phyloP scores from a whole-genome alignment of 2,888 invertebrate species.

The Arge pagana region DNA sequence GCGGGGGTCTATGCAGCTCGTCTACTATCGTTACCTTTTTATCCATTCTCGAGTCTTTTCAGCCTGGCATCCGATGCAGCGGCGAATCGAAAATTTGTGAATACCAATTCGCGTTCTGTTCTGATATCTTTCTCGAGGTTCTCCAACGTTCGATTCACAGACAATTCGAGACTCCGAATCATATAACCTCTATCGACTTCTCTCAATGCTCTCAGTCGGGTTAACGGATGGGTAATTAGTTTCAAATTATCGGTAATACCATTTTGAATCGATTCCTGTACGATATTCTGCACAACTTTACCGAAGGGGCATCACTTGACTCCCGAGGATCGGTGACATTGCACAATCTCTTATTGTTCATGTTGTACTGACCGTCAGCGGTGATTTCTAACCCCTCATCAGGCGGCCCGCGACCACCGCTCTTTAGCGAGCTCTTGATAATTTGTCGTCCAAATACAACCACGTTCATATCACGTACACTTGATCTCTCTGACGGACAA shows the following conservation, averaged over 20 bases:
- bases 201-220: not conserved
- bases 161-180: conserved; percentile 2
- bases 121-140: not conserved
- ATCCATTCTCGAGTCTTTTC: not conserved
- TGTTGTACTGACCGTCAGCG: not conserved
- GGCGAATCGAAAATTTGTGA: not conserved
- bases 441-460: not conserved
- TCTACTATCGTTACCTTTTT: not conserved
- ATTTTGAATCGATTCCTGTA: not conserved
- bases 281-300: not conserved
- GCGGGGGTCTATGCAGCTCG: not conserved
- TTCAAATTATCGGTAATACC: not conserved
- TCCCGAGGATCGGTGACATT: not conserved
- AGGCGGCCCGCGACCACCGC: not conserved
- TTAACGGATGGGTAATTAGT: not conserved
- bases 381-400: not conserved
- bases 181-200: not conserved
- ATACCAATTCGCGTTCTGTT: not conserved
- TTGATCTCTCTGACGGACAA: too few species aligned
- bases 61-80: not conserved
- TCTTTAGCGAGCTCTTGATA: not conserved
- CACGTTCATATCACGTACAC: too few species aligned
- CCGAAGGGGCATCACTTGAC: not conserved
- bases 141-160: not conserved
- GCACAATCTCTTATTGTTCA: not conserved